These are phyloP conservation scores for Poliocrania exsul DNA, from an alignment of 2,797 vertebrate genomes.

Conservation along the genomic window DNA sequence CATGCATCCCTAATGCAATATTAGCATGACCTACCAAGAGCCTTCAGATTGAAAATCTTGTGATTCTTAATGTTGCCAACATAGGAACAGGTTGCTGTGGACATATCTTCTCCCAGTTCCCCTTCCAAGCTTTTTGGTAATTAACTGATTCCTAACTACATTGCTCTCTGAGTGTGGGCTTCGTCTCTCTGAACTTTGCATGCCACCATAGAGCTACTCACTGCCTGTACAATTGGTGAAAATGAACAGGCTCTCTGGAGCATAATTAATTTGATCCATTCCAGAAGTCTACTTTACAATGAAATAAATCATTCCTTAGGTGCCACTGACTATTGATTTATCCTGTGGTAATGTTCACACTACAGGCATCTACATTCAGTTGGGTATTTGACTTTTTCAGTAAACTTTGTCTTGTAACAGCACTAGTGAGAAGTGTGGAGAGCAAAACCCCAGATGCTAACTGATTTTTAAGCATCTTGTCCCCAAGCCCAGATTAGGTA, in stretches of 20 bases:
- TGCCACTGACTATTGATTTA: neutral
- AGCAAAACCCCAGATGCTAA: neutral
- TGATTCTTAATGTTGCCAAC: neutral
- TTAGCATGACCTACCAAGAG: neutral
- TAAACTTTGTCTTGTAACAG: neutral
- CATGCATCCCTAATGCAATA: neutral
- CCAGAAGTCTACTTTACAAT: neutral
- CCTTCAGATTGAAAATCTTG: neutral
- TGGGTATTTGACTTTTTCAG: neutral
- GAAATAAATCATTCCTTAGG: neutral
- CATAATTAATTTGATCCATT: neutral
- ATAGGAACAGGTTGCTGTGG: neutral
- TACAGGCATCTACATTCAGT: neutral
- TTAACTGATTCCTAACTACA: neutral
- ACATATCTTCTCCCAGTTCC: neutral
- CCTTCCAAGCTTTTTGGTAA: neutral
- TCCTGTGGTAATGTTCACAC: neutral
- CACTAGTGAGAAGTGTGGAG: rapidly evolving
- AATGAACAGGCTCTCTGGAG: neutral
- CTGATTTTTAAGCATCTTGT: neutral
- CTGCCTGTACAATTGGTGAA: neutral
- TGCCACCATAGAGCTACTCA: neutral
- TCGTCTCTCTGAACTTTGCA: neutral
- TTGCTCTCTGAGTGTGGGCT: neutral
- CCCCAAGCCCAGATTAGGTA: neutral